Evolutionary conservation across 2,797 vertebrate species (phyloP).

Genomic region (Capromys pilorides): DNA sequence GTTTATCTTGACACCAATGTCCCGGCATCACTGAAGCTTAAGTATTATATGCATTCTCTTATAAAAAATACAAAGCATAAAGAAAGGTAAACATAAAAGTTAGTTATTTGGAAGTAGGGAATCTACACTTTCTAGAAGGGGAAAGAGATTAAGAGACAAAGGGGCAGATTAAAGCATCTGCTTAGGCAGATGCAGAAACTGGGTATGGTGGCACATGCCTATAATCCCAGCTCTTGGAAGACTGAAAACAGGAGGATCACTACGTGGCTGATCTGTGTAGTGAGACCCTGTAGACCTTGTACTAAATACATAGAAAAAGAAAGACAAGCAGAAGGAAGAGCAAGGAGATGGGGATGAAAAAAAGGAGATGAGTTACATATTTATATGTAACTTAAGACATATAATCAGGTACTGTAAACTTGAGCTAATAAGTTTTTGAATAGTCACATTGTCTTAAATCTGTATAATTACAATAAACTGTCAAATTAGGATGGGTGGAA

Average conservation of each 20-base stretch:
- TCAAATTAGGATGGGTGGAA: no score
- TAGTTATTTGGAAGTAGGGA: background rate
- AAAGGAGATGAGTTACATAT: background rate
- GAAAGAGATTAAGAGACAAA: background rate
- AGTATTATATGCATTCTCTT: background rate
- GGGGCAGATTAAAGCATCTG: no score
- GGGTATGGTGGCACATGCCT: no score
- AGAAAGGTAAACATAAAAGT: background rate
- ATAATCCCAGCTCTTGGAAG: no score
- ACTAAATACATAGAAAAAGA: no score
- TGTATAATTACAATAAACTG: background rate
- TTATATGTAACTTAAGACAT: background rate
- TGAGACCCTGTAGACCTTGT: no score
- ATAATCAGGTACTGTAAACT: background rate
- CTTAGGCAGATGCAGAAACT: no score
- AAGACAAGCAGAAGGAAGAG: no score
- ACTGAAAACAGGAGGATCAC: no score
- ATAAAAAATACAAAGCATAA: background rate
- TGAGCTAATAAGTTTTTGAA: no score
- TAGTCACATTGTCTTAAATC: background rate
- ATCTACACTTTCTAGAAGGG: background rate
- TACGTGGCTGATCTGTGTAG: no score
- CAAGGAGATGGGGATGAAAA: background rate
- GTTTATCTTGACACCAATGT: background rate
- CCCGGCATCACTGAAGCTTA: background rate